Base-by-base conservation (phyloP, 2,888 invertebrate genomes). In the Drosophila pseudotalamancana region DNA sequence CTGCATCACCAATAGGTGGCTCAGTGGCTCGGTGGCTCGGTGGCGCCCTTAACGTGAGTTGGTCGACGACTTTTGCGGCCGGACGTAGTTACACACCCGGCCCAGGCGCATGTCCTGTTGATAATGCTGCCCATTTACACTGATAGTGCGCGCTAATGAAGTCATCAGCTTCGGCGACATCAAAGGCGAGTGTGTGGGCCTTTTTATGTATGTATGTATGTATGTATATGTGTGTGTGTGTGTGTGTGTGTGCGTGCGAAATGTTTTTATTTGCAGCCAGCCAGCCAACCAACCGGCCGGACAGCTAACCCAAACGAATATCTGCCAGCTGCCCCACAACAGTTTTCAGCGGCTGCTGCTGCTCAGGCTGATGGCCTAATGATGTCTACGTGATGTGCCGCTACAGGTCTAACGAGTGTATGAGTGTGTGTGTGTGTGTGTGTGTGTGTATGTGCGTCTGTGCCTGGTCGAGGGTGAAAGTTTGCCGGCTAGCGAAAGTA, bases 101-200 rank as follows among this genome's bases (percentile, higher is more conserved):
- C 49, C 56, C 40, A 3, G 14, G 42, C 42, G 9, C 11, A 6
- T 48, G 29, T 34, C 42, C 53, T 45, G 63, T 46, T 69, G 82
- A 77, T 85, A 73, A 63, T 56, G 59, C 63, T 59, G 71, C 50
- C 62, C 81, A 76, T 81, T 79, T 79, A 72, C 71, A 71, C 61
- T 73, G 84, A 81, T 79, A 87, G 77, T 76, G 84, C 60, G 76
- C 87, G 84, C 77, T 87, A 84, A 84, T 87, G 83, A 88, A 86
- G 81, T 79, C 87, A 85, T 81, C 80, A 79, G 74, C 75, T 39
- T 59, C 67, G 66, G 76, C 66, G 50, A 64, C 82, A 83, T 73
- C 88, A 78, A 78, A 75, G 53, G 25, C 35, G 49, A 2, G 34
- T 19, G 39, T 39, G 27, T 16, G 42, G 31, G 37, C 4, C 51